These are phyloP conservation scores for Cylindroiulus punctatus DNA, from an alignment of 2,888 invertebrate genomes.

Conservation along the genomic window DNA sequence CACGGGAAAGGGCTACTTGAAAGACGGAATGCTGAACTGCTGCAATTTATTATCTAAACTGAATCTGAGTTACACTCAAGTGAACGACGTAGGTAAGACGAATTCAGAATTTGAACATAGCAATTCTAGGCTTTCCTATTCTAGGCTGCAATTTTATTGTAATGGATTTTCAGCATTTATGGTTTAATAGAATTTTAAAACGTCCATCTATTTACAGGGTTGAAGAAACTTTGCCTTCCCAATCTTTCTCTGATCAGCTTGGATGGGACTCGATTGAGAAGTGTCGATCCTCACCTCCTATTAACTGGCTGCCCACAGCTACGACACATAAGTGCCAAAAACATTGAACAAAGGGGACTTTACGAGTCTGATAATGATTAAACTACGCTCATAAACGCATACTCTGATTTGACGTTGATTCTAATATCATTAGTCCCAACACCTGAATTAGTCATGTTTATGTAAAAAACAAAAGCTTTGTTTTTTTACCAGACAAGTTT, in stretches of 20 bases:
- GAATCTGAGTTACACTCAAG: conserved; percentile 46
- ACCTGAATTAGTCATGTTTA: too few species aligned
- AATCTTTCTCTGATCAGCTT: conserved; percentile 16
- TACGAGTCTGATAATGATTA: not conserved
- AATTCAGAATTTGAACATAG: not conserved
- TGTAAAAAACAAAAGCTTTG: too few species aligned
- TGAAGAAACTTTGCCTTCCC: conserved; percentile 49
- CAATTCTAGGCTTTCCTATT: not conserved
- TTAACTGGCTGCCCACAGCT: not conserved
- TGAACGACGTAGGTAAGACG: conserved; percentile 32
- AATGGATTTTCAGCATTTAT: not conserved
- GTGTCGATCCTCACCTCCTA: conserved; percentile 15
- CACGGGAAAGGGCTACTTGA: not conserved
- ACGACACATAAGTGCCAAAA: conserved; percentile 40
- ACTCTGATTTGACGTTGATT: not conserved
- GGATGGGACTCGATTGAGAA: conserved; percentile 43
- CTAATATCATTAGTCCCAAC: too few species aligned
- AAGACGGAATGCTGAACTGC: not conserved
- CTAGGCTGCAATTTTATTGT: too few species aligned
- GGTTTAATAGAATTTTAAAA: not conserved
- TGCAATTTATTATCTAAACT: conserved; percentile 5
- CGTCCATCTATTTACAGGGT: not conserved
- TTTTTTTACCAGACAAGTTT: too few species aligned
- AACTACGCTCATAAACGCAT: not conserved
- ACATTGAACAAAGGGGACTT: not conserved